Base-by-base conservation (phyloP, 2,888 invertebrate genomes). In the Apamea sordens region DNA sequence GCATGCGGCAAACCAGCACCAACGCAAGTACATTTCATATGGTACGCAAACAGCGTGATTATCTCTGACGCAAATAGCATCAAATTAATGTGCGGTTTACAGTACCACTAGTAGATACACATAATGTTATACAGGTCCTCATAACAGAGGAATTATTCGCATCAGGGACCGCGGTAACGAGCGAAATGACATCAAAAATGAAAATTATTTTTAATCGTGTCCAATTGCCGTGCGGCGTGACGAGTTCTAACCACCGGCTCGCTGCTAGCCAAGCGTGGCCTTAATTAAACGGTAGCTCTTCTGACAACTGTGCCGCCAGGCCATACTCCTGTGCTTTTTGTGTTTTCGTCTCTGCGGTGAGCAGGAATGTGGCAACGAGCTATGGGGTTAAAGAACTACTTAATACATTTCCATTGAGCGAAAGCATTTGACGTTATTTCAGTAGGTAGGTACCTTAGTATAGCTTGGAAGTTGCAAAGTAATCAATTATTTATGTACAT, bases 131-230 rank as follows among this genome's bases (percentile, higher is more conserved):
- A 86, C 77, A 85, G 85, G 85, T 85, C 85, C 81, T 90, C 87
- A 87, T 92, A 93, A 93, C 91, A 92, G 92, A 92, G 83, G 92
- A 94, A 96, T 96, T 96, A 95, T 90, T 88, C 96, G 96, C 96
- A 94, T 93, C 96, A 92, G 90, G 90, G 94, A 90, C 78, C 90
- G 72, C 81, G 65, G 90, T 96, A 96, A 96, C 93, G 78, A 93
- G 93, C 93, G 93, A 95, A 96, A 95, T 96, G 96, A 96, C 97
- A 97, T 95, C 94, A 94, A 95, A 95, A 95, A 96, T 95, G 96
- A 93, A 96, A 97, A 96, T 96, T 96, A 96, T 95, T 96, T 96
- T 96, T 96, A 96, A 96, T 96, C 96, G 94, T 91, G 87, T 91
- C 93, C 96, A 96, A 96, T 96, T 97, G 96, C 93, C 94, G 94